Percentiles rank a stretch among this genome's conserved stretches.
phyloP scores from a whole-genome alignment of 2,113 vertebrate species.

The Trichechus manatus region DNA sequence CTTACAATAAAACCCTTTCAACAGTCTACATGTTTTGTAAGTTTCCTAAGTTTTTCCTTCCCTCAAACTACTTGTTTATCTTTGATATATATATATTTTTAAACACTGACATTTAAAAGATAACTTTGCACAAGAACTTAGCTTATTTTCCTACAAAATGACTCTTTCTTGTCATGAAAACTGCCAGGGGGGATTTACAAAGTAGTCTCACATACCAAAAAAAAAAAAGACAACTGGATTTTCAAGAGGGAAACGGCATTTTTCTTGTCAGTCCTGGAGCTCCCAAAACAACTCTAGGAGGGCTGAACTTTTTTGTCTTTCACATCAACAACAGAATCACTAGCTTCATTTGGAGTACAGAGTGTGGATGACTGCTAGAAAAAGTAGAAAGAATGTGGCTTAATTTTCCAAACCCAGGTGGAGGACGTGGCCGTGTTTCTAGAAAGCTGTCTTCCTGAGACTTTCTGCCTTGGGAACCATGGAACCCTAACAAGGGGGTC shows the following conservation, averaged over 20 bases:
- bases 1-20: not conserved
- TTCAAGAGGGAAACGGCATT: slow-evolving; percentile 15
- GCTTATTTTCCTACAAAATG: slow-evolving; percentile 49
- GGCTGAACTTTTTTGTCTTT: not conserved
- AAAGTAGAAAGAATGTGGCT: not conserved
- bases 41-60: slow-evolving; percentile 34
- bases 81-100: slow-evolving; percentile 54
- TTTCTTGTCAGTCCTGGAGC: not conserved
- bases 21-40: slow-evolving; percentile 18
- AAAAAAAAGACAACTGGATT: not conserved
- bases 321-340: not conserved
- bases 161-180: slow-evolving; percentile 62
- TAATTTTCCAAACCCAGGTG: slow-evolving; percentile 57
- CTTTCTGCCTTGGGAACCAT: slow-evolving; percentile 49
- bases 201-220: slow-evolving; percentile 30
- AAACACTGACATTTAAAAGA: slow-evolving; percentile 67
- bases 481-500: slow-evolving; percentile 48
- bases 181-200: slow-evolving; percentile 55
- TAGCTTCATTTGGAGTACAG: not conserved
- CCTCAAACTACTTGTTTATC: slow-evolving; percentile 53
- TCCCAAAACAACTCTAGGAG: not conserved
- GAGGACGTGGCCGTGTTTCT: not conserved
- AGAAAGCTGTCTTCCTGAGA: slow-evolving; percentile 65
- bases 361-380: accelerated
- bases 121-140: slow-evolving; percentile 59